These are phyloP conservation scores for Clarias magur DNA, from an alignment of 2,113 vertebrate species.

Conservation along the genomic window DNA sequence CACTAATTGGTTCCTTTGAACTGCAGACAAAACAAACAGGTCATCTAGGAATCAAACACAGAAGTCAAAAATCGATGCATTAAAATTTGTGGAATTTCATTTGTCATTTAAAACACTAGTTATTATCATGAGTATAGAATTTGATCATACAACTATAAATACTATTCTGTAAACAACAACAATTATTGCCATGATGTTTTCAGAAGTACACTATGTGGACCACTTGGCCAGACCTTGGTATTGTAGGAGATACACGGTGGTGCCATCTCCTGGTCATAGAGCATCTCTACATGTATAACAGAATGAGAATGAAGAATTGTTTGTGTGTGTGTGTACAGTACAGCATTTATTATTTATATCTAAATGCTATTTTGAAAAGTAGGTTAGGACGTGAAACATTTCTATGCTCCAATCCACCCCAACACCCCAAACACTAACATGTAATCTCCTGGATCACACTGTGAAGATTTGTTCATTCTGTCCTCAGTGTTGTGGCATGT, in stretches of 20 bases:
- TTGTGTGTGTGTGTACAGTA: neutral
- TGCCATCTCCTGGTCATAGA: constrained; percentile 59
- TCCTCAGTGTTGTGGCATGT: neutral
- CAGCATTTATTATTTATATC: neutral
- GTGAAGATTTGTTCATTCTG: neutral
- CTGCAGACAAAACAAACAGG: no score
- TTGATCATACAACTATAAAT: neutral
- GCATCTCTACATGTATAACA: constrained; percentile 19
- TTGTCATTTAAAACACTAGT: neutral
- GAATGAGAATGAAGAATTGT: neutral
- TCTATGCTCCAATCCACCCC: neutral
- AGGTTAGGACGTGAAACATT: neutral
- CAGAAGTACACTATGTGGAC: neutral
- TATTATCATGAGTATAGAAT: neutral
- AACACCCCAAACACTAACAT: neutral
- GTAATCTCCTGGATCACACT: no score
- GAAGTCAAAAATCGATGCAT: no score
- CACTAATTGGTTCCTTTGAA: neutral
- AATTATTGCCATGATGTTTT: neutral
- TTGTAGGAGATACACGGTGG: neutral
- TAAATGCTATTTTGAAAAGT: neutral
- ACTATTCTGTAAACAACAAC: neutral
- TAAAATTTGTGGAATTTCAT: neutral
- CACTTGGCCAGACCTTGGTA: neutral
- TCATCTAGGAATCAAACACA: no score